phyloP scores from a whole-genome alignment of 1,140 invertebrate species.

The Caenorhabditis briggsae region DNA sequence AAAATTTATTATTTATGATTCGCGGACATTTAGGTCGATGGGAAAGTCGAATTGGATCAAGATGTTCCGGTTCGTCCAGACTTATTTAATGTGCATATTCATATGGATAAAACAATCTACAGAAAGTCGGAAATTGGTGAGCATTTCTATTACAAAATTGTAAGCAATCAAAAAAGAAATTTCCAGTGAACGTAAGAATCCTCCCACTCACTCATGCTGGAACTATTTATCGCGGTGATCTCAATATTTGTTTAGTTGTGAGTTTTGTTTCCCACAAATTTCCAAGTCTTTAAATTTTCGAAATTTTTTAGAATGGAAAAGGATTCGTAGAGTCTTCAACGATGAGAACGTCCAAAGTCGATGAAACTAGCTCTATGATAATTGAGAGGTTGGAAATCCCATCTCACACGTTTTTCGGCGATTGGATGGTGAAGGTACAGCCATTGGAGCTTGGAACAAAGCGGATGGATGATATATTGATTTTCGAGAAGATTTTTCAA shows the following conservation, averaged over 20 bases:
- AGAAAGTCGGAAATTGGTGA: constrained; percentile 1
- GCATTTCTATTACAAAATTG: background rate
- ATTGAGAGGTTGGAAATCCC: constrained; percentile 18
- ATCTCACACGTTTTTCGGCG: constrained; percentile 38
- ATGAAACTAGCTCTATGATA: background rate
- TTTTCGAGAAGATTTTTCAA: constrained; percentile 16
- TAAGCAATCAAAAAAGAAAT: background rate
- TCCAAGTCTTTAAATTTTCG: background rate
- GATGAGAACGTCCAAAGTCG: background rate
- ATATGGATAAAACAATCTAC: constrained; percentile 41
- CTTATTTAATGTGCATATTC: constrained; percentile 35
- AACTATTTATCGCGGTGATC: constrained; percentile 29
- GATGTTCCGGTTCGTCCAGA: constrained; percentile 5
- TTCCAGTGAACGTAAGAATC: constrained; percentile 5
- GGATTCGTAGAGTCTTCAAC: constrained; percentile 32
- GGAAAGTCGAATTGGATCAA: constrained; percentile 6
- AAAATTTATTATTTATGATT: background rate
- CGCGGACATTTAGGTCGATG: no score
- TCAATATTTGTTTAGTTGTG: background rate
- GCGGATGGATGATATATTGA: background rate
- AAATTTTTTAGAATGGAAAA: constrained; percentile 34
- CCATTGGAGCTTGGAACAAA: background rate
- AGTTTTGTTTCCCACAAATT: background rate
- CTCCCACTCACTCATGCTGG: constrained; percentile 17
- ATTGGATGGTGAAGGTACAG: constrained; percentile 26